A percentile compares a stretch with the other conserved stretches of the same genome.
phyloP scores from a whole-genome alignment of 2,888 invertebrate genomes.

The Bellardia bayeri region DNA sequence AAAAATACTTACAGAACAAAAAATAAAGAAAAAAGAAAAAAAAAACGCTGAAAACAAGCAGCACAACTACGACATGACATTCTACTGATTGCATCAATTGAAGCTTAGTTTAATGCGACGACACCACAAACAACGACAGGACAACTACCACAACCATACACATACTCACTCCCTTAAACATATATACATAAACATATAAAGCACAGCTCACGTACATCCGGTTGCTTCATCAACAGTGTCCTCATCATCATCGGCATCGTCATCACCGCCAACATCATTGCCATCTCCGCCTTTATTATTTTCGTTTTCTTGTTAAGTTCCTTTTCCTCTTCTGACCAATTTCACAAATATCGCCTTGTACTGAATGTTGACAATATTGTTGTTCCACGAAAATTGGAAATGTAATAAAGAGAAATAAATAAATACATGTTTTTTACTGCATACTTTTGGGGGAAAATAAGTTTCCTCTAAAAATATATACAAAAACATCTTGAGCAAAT shows the following conservation, averaged over 20 bases:
- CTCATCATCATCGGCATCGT: slow-evolving; percentile 29
- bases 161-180: neutral
- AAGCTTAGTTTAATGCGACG: slow-evolving; percentile 71
- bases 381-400: slow-evolving; percentile 7
- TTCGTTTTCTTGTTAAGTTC: slow-evolving; percentile 2
- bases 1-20: neutral
- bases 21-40: slow-evolving; percentile 7
- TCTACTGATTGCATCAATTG: slow-evolving; percentile 75
- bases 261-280: slow-evolving; percentile 39
- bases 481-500: slow-evolving; percentile 59
- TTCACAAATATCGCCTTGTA: slow-evolving; percentile 30
- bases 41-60: neutral
- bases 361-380: slow-evolving; percentile 40
- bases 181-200: slow-evolving; percentile 13
- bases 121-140: slow-evolving; percentile 55
- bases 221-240: slow-evolving; percentile 71
- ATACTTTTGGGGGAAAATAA: slow-evolving; percentile 31
- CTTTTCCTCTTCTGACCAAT: slow-evolving; percentile 25
- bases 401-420: slow-evolving; percentile 13
- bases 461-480: slow-evolving; percentile 37
- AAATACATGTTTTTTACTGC: neutral
- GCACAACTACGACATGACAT: slow-evolving; percentile 69
- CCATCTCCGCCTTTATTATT: slow-evolving; percentile 43
- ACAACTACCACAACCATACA: slow-evolving; percentile 41
- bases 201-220: slow-evolving; percentile 74